Base-by-base conservation (phyloP, 2,113 vertebrate species). In the Callipepla squamata region DNA sequence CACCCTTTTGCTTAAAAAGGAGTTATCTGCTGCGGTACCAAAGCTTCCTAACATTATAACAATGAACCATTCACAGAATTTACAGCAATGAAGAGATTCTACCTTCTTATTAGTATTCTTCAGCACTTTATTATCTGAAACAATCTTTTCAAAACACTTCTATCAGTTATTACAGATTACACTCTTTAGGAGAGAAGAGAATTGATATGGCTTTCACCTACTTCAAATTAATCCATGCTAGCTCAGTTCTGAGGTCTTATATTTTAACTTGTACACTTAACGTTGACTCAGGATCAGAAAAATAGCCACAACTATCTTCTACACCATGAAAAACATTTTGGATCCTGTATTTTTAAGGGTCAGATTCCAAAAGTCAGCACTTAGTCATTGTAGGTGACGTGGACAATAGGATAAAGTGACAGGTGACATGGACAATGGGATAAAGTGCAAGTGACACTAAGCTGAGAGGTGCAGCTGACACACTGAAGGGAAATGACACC, bases 141-240 rank as follows among this genome's bases (percentile, higher is more conserved):
- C 65, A 81, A 65, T 93, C 78, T 94, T 87, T 94, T 93, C 89
- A 92, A 93, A 96, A 93, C 89, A 87, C 38, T 94, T 96, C 89
- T 74, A 89, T 92, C 87, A 92, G 89, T 91, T 92, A 96, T 83
- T 75, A 94, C 63, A 91, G 84, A 95, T 94, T 73, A 92, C 34
- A 74, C 25, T 85, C 51, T 89, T 91, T 57, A 77, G 57, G 32
- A 48, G 11, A 93, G 79, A 93, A 63, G 5, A 59, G 89, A 95
- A 94, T 91, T 93, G 91, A 93, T 40, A 79, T 92, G 91, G 81
- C 87, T 90, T 91, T 91, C 94, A 75, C 78, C 75, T 85, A 77
- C 75, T 72, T 85, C 84, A 80, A 79, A 47, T 67, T 36, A 85
- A 91, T 59, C 92, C 45, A 76, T 42, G 55, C 50, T 85, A 87